Conservation (phyloP, 2,888 invertebrate species). For the Acrocera orbiculus region DNA sequence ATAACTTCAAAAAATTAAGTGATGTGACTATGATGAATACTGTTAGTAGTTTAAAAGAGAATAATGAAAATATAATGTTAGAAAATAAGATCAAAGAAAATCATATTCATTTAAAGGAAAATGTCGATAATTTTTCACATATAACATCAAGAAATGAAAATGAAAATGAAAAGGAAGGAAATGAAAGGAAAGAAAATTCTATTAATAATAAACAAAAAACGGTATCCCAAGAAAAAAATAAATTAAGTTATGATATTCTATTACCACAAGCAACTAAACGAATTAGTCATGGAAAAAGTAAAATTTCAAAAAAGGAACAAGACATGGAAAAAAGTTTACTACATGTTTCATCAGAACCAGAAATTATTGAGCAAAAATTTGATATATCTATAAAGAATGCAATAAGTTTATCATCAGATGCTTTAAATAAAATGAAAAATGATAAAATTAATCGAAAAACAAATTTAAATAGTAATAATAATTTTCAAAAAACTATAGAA, state of each 20-base stretch:
- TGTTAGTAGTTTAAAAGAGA: too few relatives aligned
- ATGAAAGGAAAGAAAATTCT: neutral
- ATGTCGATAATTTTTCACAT: constrained; percentile 4
- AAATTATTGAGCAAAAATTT: neutral
- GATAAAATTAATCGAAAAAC: too few relatives aligned
- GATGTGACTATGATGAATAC: too few relatives aligned
- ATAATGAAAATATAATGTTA: constrained; percentile 2
- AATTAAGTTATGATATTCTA: too few relatives aligned
- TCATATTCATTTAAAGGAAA: constrained; percentile 6
- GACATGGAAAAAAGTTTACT: neutral
- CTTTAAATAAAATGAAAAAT: too few relatives aligned
- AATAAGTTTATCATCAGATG: too few relatives aligned
- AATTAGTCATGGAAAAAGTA: too few relatives aligned
- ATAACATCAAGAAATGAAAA: neutral
- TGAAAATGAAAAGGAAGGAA: neutral
- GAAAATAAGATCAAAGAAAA: neutral
- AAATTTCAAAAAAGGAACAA: neutral
- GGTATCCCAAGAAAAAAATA: too few relatives aligned
- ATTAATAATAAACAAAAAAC: neutral
- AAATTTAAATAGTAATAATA: too few relatives aligned
- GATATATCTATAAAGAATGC: neutral
- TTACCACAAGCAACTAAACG: too few relatives aligned
- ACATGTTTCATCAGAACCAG: neutral
- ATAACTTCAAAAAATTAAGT: too few relatives aligned
- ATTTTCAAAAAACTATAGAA: too few relatives aligned